phyloP scores from a whole-genome alignment of 2,888 invertebrate species.

The Pandemis cinnamomeana region DNA sequence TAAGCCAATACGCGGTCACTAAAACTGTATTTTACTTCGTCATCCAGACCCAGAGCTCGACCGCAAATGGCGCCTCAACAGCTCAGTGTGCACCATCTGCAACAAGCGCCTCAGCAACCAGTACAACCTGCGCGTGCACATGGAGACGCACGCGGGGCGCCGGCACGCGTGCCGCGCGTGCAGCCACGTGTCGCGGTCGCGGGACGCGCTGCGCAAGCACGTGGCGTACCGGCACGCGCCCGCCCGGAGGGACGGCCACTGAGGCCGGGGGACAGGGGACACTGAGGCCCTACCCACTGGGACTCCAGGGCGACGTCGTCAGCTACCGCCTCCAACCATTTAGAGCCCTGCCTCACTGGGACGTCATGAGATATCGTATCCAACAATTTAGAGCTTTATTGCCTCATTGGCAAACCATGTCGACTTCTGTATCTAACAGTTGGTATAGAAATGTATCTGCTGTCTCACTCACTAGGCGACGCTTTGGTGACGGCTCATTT shows the following conservation, averaged over 20 bases:
- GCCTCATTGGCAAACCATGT: no score
- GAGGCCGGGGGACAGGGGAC: neutral
- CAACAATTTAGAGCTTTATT: no score
- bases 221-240: slow-evolving; percentile 93
- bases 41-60: slow-evolving; percentile 64
- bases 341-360: no score
- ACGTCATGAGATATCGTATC: no score
- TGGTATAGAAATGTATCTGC: no score
- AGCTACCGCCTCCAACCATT: no score
- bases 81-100: slow-evolving; percentile 91
- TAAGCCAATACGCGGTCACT: no score
- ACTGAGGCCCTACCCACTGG: no score
- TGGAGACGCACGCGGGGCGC: slow-evolving; percentile 95
- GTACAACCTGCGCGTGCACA: slow-evolving; percentile 94
- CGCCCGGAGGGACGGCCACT: neutral
- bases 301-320: no score
- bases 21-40: neutral
- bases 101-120: slow-evolving; percentile 95
- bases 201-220: slow-evolving; percentile 94
- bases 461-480: no score
- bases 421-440: no score
- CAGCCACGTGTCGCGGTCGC: slow-evolving; percentile 93
- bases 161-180: slow-evolving; percentile 95
- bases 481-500: no score
- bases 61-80: slow-evolving; percentile 69